A percentile compares a stretch with the other conserved stretches of the same genome.
Conservation (phyloP, 2,888 invertebrate genomes). For the Acholoe squamosa region DNA sequence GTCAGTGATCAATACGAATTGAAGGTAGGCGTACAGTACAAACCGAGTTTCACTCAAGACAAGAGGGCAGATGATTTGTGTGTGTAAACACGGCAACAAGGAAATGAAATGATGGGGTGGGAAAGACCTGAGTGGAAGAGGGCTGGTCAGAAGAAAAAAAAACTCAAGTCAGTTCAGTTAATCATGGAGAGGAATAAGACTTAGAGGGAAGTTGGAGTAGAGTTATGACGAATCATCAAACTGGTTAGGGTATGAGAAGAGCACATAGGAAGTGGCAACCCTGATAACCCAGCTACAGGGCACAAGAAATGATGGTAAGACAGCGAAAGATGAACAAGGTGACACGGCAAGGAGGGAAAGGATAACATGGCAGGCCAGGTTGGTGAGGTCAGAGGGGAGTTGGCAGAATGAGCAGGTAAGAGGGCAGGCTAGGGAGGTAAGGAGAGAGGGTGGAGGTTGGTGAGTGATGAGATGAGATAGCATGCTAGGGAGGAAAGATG, state of each 20-base stretch:
- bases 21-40: background rate
- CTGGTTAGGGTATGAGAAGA: background rate
- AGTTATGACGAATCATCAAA: background rate
- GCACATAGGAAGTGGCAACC: no score
- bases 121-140: background rate
- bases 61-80: slow-evolving; percentile 20
- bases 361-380: background rate
- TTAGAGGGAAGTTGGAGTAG: no score
- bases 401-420: background rate
- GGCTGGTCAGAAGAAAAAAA: background rate
- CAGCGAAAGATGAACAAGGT: background rate
- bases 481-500: background rate
- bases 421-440: background rate
- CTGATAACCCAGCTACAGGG: background rate
- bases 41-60: no score
- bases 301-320: background rate
- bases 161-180: no score
- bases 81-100: background rate
- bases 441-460: background rate
- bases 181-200: no score
- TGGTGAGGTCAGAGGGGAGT: background rate
- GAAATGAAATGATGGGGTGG: background rate
- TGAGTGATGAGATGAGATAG: no score
- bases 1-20: slow-evolving; percentile 13
- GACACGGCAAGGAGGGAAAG: background rate